Conservation (phyloP, 92 coral and sea anemone species). For the Zoanthus gigantus region DNA sequence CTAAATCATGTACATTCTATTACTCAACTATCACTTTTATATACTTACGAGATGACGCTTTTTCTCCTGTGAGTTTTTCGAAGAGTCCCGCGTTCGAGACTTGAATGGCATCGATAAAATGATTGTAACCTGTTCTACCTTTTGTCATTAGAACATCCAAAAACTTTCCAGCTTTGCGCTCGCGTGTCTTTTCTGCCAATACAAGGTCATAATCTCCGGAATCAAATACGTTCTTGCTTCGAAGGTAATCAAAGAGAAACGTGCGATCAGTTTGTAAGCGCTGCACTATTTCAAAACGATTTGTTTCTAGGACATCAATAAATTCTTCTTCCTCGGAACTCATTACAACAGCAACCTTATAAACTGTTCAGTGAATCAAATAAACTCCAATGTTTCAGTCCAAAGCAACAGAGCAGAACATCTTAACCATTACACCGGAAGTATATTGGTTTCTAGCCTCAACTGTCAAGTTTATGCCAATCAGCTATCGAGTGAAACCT, state of each 20-base stretch:
- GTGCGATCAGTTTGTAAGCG: slow-evolving; percentile 72
- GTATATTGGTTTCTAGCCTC: background rate
- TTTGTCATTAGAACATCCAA: slow-evolving; percentile 72
- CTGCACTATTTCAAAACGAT: slow-evolving; percentile 77
- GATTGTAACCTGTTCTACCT: slow-evolving; percentile 63
- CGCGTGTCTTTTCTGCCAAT: slow-evolving; percentile 70
- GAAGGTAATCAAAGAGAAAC: slow-evolving; percentile 75
- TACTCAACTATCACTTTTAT: background rate
- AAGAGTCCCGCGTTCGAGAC: slow-evolving; percentile 71
- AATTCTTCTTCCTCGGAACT: slow-evolving; percentile 50
- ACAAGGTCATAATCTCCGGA: slow-evolving; percentile 74
- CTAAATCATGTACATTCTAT: background rate
- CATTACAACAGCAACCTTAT: background rate
- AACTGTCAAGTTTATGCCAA: background rate
- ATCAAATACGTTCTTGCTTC: slow-evolving; percentile 76
- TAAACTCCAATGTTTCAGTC: background rate
- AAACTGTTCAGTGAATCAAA: background rate
- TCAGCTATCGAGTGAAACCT: background rate
- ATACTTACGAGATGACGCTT: slow-evolving; percentile 46
- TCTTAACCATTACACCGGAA: background rate
- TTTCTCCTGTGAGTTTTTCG: slow-evolving; percentile 74
- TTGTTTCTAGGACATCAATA: slow-evolving; percentile 52
- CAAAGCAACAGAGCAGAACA: background rate
- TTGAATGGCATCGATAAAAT: slow-evolving; percentile 74
- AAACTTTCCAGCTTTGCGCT: slow-evolving; percentile 74